A percentile compares a stretch with the other conserved stretches of the same genome.
phyloP scores from a whole-genome alignment of 2,888 invertebrate genomes.

The Rhagium mordax region DNA sequence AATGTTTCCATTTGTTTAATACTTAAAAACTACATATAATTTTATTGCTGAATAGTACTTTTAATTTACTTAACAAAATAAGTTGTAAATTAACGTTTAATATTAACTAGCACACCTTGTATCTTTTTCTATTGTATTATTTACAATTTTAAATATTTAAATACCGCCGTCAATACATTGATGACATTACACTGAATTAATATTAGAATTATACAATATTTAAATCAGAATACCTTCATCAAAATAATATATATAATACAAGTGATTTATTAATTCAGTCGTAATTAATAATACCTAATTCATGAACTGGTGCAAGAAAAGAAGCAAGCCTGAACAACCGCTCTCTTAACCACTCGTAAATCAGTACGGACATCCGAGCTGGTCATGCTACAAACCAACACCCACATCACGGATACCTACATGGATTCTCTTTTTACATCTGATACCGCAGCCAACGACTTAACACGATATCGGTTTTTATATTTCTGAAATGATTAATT shows the following conservation, averaged over 20 bases:
- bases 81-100: no score
- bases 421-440: conserved; percentile 39
- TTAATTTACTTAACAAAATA: no score
- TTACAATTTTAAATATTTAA: no score
- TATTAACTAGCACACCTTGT: no score
- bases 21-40: no score
- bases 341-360: conserved; percentile 21
- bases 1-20: no score
- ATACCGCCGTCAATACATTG: no score
- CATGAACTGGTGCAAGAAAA: conserved; percentile 1
- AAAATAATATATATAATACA: background rate
- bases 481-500: conserved; percentile 28
- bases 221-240: conserved; percentile 1
- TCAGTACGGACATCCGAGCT: conserved; percentile 22
- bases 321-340: background rate
- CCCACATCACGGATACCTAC: conserved; percentile 37
- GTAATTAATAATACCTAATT: conserved; percentile 11
- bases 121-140: no score
- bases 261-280: background rate
- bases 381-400: conserved; percentile 37
- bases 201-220: background rate
- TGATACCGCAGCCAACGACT: conserved; percentile 29
- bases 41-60: no score
- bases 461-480: conserved; percentile 33
- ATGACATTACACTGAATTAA: background rate